phyloP scores from a whole-genome alignment of 2,888 invertebrate genomes.

The Clostera curtula region DNA sequence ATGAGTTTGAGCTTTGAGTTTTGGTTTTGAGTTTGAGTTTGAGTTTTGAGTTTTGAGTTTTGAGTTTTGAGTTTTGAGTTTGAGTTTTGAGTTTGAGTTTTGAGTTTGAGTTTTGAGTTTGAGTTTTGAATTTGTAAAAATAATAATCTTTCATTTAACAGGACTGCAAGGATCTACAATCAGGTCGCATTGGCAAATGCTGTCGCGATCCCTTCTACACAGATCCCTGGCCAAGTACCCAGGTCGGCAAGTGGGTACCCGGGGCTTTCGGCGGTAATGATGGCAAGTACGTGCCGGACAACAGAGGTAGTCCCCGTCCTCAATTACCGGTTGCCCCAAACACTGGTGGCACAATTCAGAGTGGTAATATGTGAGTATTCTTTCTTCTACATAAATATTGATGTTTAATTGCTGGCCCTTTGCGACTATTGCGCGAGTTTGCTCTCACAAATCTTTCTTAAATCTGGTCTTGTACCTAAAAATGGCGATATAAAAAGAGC shows the following conservation, averaged over 20 bases:
- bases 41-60: too few species aligned
- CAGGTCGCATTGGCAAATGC: slow-evolving; percentile 85
- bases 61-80: too few species aligned
- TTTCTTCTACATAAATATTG: too few species aligned
- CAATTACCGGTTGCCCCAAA: slow-evolving; percentile 40
- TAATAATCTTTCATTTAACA: slow-evolving; percentile 32
- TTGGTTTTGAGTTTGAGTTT: too few species aligned
- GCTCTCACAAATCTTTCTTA: too few species aligned
- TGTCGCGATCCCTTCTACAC: slow-evolving; percentile 90
- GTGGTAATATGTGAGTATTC: slow-evolving; percentile 34
- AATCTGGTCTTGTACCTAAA: too few species aligned
- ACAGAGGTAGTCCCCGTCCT: slow-evolving; percentile 35
- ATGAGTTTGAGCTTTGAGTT: too few species aligned
- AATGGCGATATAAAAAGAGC: too few species aligned
- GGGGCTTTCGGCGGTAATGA: slow-evolving; percentile 81
- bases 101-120: too few species aligned
- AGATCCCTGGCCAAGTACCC: slow-evolving; percentile 91
- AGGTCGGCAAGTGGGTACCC: slow-evolving; percentile 78
- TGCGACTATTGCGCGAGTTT: too few species aligned
- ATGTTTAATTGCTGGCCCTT: too few species aligned
- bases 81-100: too few species aligned
- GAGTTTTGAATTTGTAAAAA: background rate
- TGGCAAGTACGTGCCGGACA: slow-evolving; percentile 71
- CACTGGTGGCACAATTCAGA: slow-evolving; percentile 37
- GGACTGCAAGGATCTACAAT: slow-evolving; percentile 82